phyloP scores from a whole-genome alignment of 2,113 vertebrate genomes.

The Phaethon lepturus region DNA sequence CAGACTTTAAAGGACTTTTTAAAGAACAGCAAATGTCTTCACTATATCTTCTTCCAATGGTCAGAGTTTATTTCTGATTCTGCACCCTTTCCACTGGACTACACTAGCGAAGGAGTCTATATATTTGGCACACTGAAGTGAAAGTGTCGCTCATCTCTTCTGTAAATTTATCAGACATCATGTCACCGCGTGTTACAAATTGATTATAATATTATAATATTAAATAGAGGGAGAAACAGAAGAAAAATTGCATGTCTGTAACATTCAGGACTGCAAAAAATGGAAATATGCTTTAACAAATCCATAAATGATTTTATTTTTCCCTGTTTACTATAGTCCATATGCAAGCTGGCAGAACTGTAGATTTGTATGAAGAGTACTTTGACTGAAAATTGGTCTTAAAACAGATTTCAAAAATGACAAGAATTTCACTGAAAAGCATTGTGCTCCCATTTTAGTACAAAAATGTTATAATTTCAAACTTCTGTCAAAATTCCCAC shows the following conservation, averaged over 20 bases:
- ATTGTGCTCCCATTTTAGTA: slow-evolving; percentile 17
- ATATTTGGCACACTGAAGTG: not conserved
- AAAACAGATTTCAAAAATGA: slow-evolving; percentile 27
- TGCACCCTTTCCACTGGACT: not conserved
- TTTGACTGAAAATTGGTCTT: slow-evolving; percentile 39
- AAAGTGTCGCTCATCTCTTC: not conserved
- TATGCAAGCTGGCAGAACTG: slow-evolving; percentile 9
- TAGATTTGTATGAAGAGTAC: not conserved
- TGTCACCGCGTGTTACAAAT: not conserved
- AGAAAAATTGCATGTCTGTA: not conserved
- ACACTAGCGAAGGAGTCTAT: not conserved
- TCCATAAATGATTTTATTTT: not conserved
- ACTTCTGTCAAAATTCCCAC: slow-evolving; percentile 57
- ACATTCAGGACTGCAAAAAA: not conserved
- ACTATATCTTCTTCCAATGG: not conserved
- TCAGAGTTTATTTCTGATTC: not conserved
- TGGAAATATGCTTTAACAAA: not conserved
- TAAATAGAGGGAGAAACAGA: not conserved
- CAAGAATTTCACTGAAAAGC: slow-evolving; percentile 4
- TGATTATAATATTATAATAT: too few relatives aligned
- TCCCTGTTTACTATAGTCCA: not conserved
- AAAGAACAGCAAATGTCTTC: not conserved
- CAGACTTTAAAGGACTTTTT: not conserved
- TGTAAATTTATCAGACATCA: not conserved
- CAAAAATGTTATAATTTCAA: not conserved